These are phyloP conservation scores for Caenorhabditis tropicalis DNA, from an alignment of 1,140 invertebrate genomes.

Conservation along the genomic window DNA sequence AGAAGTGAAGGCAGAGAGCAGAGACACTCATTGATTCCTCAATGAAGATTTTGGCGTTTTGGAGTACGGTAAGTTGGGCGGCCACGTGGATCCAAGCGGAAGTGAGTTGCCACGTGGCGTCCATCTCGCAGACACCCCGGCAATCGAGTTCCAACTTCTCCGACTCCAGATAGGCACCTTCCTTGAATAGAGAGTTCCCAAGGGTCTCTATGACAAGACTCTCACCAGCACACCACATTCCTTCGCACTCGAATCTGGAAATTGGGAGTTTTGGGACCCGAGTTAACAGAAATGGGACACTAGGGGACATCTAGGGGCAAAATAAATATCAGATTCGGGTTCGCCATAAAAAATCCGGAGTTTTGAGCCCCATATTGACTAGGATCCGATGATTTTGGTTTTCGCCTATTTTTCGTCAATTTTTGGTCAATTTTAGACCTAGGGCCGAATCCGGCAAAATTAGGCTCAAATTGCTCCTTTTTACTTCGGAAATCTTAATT, in stretches of 20 bases:
- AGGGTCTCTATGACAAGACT: neutral
- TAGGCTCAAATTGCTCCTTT: too few relatives aligned
- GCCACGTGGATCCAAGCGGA: slow-evolving; percentile 6
- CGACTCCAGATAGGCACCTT: slow-evolving; percentile 31
- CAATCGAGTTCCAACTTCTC: slow-evolving; percentile 36
- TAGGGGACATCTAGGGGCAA: too few relatives aligned
- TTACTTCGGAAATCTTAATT: too few relatives aligned
- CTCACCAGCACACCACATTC: slow-evolving; percentile 47
- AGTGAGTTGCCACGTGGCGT: slow-evolving; percentile 42
- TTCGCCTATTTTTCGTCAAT: too few relatives aligned
- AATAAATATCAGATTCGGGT: too few relatives aligned
- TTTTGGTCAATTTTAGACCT: too few relatives aligned
- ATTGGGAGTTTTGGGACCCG: neutral
- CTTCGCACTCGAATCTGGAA: slow-evolving; percentile 40
- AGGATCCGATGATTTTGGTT: too few relatives aligned
- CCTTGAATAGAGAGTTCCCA: neutral
- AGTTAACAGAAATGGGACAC: neutral
- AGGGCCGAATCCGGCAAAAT: too few relatives aligned
- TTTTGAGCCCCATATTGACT: too few relatives aligned
- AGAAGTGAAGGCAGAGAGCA: neutral
- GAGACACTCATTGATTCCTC: slow-evolving; percentile 23
- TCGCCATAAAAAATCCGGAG: too few relatives aligned
- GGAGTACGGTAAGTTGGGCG: neutral
- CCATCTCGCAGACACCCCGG: neutral
- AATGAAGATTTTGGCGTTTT: slow-evolving; percentile 23